Conservation (phyloP, 2,113 vertebrate genomes). For the Oreochromis aureus region DNA sequence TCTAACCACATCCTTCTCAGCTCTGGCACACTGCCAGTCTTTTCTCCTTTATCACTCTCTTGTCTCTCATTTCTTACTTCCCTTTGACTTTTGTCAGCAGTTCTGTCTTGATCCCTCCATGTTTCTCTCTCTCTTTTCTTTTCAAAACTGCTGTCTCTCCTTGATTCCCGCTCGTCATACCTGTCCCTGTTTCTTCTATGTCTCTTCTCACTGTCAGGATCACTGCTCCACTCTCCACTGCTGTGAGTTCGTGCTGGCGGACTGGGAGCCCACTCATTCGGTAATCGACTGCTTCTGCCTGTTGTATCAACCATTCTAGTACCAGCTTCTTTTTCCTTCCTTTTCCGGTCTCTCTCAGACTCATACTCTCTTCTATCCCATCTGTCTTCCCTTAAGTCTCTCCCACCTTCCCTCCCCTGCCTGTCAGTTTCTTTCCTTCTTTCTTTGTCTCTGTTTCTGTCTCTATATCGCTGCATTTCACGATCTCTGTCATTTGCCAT, state of each 20-base stretch:
- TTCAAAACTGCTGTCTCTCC: neutral
- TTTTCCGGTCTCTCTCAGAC: neutral
- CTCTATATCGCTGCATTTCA: conserved; percentile 2
- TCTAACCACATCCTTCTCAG: conserved; percentile 69
- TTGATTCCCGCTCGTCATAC: conserved; percentile 11
- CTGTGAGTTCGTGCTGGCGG: conserved; percentile 26
- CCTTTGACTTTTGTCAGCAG: neutral
- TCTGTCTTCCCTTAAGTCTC: conserved; percentile 1
- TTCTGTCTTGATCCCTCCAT: neutral
- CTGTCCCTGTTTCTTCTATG: neutral
- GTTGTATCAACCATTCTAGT: neutral
- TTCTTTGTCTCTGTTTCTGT: conserved; percentile 17
- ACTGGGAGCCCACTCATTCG: neutral
- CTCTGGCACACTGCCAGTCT: neutral
- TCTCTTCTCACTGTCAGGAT: conserved; percentile 31
- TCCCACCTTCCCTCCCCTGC: neutral
- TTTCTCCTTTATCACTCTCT: conserved; percentile 5
- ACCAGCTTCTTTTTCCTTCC: conserved; percentile 2
- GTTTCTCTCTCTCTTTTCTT: neutral
- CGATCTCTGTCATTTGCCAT: neutral
- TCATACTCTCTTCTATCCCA: neutral
- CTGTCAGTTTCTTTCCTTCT: neutral
- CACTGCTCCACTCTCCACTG: conserved; percentile 48
- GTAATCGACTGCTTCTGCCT: conserved; percentile 1
- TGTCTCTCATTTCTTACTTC: neutral